Base-by-base conservation (phyloP, 2,888 invertebrate genomes). In the Tetanocera ferruginea region DNA sequence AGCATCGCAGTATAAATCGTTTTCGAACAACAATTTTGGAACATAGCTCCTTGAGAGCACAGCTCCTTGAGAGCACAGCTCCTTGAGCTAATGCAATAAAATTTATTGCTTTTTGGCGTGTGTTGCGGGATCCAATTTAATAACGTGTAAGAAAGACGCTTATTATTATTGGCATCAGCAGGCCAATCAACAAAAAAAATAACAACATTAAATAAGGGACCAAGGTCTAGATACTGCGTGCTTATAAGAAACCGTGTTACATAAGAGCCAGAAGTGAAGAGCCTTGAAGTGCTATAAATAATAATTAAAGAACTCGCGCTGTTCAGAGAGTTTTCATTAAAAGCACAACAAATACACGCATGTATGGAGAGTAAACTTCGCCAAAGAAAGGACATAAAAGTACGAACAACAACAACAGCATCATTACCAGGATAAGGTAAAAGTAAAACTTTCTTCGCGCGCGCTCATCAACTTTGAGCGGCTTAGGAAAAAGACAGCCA, bases 281-380 rank as follows among this genome's bases (percentile, higher is more conserved):
- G 43, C 43, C 43, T 17, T 25, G n/a, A 51, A 74, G 51, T n/a
- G 64, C 66, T 11, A 86, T 86, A 87, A 86, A 86, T 86, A 86
- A 86, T 86, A 86, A 86, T 86, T 86, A 87, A 86, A 85, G 84
- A 85, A 83, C 83, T 85, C 84, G 85, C 85, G 87, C 82, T 85
- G 83, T 82, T 85, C 85, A 85, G 85, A 85, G 85, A 83, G 82
- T 85, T 85, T 85, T 86, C 84, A 86, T 86, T 85, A 85, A 81
- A 83, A 83, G 85, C 83, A 84, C 83, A 85, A 84, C 52, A 81
- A 81, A 77, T 77, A 78, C 28, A 66, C 17, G 55, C 23, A 37
- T 43, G n/a, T 23, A 51, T 23, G 43, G 69, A 8, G 51, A 28
- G 31, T 43, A 62, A 9, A 28, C 3, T 11, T 5, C 5, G 28